Evolutionary conservation across 2,888 invertebrate genomes (phyloP).

Genomic region (Stegana nigrithorax): DNA sequence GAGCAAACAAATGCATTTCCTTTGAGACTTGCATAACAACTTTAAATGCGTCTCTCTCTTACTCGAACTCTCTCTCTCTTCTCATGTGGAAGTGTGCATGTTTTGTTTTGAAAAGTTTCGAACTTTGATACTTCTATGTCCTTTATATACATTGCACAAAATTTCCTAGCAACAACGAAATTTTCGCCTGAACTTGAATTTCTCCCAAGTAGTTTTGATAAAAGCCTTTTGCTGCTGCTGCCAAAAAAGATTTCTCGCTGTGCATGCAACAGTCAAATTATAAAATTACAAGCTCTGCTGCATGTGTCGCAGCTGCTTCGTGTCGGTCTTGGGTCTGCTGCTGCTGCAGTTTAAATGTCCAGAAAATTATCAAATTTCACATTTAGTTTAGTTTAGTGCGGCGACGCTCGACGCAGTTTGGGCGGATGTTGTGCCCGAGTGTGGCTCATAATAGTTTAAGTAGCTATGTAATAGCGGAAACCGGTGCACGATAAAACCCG

Average conservation of each 20-base stretch:
- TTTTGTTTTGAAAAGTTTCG: background rate
- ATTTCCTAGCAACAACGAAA: background rate
- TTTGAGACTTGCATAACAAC: background rate
- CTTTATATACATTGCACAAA: background rate
- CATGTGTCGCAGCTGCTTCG: background rate
- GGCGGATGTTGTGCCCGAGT: slow-evolving; percentile 1
- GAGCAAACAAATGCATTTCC: slow-evolving; percentile 3
- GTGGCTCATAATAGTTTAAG: background rate
- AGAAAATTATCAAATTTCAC: slow-evolving; percentile 19
- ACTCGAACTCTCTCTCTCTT: background rate
- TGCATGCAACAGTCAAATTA: slow-evolving; percentile 11
- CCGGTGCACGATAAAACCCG: slow-evolving; percentile 4
- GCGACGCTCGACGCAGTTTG: too few species aligned
- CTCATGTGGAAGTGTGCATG: background rate
- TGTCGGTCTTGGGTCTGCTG: background rate
- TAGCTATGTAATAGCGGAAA: slow-evolving; percentile 2
- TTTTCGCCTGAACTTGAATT: background rate
- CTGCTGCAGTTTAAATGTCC: slow-evolving; percentile 7
- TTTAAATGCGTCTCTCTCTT: too few species aligned
- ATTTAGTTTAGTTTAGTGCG: slow-evolving; percentile 9
- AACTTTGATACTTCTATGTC: background rate
- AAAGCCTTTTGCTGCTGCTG: too few species aligned
- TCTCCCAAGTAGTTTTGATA: background rate
- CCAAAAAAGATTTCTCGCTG: too few species aligned
- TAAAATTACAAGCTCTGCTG: background rate